Evolutionary conservation across 2,797 vertebrate genomes (phyloP), one percentile per base, ranked within the genome.

Genomic region (Tapirus indicus): DNA sequence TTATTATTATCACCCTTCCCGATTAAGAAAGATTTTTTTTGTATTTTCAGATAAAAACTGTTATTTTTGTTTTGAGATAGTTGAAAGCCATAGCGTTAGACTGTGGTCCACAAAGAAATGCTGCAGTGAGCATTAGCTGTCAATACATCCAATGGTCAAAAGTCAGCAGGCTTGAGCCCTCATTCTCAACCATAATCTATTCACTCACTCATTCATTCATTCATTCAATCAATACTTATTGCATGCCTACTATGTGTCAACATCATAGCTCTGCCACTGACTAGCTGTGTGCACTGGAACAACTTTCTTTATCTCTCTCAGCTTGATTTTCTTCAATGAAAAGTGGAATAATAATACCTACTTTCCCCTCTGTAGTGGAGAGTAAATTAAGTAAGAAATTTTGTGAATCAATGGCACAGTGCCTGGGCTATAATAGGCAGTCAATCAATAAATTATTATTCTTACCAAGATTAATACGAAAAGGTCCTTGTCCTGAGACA

Each of bases 391-490:
- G 25, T 87, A 62, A 80, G 16, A 80, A 83, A 35, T n/a, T 79
- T 77, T 88, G 10, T 62, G 49, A 90, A 79, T 10, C 7, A 69
- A 11, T 27, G 20, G 16, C 29, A 71, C 20, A n/a, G 27, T 11
- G 7, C 7, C 16, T 56, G 23, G 3, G 12, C 27, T 49, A 29
- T 23, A 23, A 21, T 68, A 68, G 91, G 7, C n/a, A 77, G 20
- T 56, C 68, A 94, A 71, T 75, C 58, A 74, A 75, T 66, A 86
- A 83, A 66, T 52, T 69, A 9, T 74, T 87, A 64, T 82, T 96
- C 44, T 97, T 60, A 38, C 3, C 68, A 49, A 96, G 66, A 60
- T 93, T 79, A 66, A 75, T 52, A 87, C 27, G 21, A 71, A 84
- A 88, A 90, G 7, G 1, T 23, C 29, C 91, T 82, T 83, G 8